Percentiles rank a stretch among this genome's conserved stretches.
Conservation (phyloP, 2,113 vertebrate genomes). For the Rissa tridactyla region DNA sequence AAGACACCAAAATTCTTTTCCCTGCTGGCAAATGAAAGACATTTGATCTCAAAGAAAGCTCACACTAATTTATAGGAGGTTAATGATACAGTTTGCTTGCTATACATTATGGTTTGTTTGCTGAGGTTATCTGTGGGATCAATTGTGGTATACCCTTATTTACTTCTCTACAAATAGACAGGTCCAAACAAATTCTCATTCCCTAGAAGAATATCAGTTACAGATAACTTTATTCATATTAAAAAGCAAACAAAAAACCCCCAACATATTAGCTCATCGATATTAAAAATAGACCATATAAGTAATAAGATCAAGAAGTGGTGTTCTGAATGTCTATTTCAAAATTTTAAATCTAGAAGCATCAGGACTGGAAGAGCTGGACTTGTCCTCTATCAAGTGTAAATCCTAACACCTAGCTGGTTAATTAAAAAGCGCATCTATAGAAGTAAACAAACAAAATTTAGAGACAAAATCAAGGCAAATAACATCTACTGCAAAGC, state of each 20-base stretch:
- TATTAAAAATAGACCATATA: neutral
- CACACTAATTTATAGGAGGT: neutral
- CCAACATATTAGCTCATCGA: neutral
- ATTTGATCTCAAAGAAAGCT: neutral
- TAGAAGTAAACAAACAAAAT: neutral
- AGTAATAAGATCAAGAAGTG: neutral
- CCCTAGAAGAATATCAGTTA: neutral
- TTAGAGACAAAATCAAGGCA: neutral
- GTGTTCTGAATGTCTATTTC: neutral
- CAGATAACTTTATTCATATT: neutral
- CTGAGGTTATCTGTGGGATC: neutral
- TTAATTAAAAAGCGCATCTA: neutral
- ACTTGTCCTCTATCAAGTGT: neutral
- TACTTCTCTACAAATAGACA: neutral
- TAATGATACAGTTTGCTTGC: neutral
- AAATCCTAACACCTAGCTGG: neutral
- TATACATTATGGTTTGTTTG: neutral
- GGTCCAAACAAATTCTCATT: neutral
- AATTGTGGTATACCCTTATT: neutral
- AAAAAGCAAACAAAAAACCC: neutral
- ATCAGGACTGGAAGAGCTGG: neutral
- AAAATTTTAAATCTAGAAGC: neutral
- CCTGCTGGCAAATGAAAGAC: neutral
- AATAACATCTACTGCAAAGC: neutral
- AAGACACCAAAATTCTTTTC: neutral